These are phyloP conservation scores for Hypomecis atomaria DNA, from an alignment of 2,888 invertebrate species.

Conservation along the genomic window DNA sequence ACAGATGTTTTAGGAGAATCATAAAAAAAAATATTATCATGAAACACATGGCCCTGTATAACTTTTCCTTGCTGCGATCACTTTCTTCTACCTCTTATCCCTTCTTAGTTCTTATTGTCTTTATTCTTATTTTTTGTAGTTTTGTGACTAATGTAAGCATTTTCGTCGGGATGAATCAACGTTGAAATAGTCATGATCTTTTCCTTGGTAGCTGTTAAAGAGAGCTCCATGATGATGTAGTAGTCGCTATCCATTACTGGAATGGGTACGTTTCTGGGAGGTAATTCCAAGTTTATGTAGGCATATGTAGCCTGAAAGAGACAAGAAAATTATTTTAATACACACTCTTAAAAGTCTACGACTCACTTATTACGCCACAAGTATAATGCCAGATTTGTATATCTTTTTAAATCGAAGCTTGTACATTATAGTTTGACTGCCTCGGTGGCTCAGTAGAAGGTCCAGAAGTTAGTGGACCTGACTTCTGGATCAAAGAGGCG, in stretches of 20 bases:
- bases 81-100: not conserved
- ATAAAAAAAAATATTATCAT: too few species aligned
- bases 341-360: too few species aligned
- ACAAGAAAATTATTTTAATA: not conserved
- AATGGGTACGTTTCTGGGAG: conserved; percentile 52
- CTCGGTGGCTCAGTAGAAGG: too few species aligned
- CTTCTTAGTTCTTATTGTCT: not conserved
- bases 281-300: conserved; percentile 52
- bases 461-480: too few species aligned
- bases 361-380: too few species aligned
- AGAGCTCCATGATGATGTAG: conserved; percentile 35
- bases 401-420: too few species aligned
- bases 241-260: conserved; percentile 50
- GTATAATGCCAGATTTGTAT: too few species aligned
- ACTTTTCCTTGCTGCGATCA: too few species aligned
- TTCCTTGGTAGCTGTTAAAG: conserved; percentile 44
- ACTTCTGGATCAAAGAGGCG: too few species aligned
- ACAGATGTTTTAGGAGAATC: too few species aligned
- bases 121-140: conserved; percentile 1
- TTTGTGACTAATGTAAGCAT: not conserved
- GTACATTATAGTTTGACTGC: too few species aligned
- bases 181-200: conserved; percentile 34
- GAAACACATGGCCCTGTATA: too few species aligned
- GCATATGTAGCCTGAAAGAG: conserved; percentile 46
- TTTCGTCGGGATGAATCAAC: conserved; percentile 42